These are phyloP conservation scores for Telmatherina bonti DNA, from an alignment of 2,797 vertebrate genomes.

Conservation along the genomic window DNA sequence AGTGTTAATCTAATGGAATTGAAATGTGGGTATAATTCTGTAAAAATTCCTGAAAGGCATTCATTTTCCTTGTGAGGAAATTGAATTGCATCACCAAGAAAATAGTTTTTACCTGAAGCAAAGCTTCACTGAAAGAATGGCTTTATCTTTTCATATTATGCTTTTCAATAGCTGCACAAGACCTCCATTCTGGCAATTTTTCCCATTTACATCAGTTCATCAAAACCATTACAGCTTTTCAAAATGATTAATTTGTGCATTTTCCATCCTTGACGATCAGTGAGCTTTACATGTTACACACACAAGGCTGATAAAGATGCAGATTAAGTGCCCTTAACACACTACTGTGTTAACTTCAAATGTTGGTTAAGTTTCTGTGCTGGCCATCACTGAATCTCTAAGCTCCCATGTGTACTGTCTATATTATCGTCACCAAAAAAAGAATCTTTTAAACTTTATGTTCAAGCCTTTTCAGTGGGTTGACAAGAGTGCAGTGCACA, in stretches of 20 bases:
- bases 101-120: slow-evolving; percentile 11
- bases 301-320: slow-evolving; percentile 8
- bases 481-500: too few relatives aligned
- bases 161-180: slow-evolving; percentile 14
- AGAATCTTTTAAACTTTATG: slow-evolving; percentile 2
- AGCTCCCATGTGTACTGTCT: slow-evolving; percentile 1
- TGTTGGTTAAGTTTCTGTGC: slow-evolving; percentile 1
- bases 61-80: slow-evolving; percentile 17
- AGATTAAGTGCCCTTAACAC: background rate
- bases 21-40: background rate
- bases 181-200: slow-evolving; percentile 24
- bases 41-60: slow-evolving; percentile 11
- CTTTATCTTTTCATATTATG: slow-evolving; percentile 34
- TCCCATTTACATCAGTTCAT: slow-evolving; percentile 37
- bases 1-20: background rate
- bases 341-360: background rate
- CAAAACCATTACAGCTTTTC: slow-evolving; percentile 14
- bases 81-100: slow-evolving; percentile 5
- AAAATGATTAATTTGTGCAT: slow-evolving; percentile 27
- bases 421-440: slow-evolving; percentile 16
- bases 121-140: slow-evolving; percentile 12
- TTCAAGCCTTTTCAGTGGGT: background rate
- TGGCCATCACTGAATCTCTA: background rate
- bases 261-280: slow-evolving; percentile 15
- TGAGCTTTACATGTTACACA: slow-evolving; percentile 26